Conservation (phyloP, 2,113 vertebrate genomes). For the Erythrolamprus reginae region DNA sequence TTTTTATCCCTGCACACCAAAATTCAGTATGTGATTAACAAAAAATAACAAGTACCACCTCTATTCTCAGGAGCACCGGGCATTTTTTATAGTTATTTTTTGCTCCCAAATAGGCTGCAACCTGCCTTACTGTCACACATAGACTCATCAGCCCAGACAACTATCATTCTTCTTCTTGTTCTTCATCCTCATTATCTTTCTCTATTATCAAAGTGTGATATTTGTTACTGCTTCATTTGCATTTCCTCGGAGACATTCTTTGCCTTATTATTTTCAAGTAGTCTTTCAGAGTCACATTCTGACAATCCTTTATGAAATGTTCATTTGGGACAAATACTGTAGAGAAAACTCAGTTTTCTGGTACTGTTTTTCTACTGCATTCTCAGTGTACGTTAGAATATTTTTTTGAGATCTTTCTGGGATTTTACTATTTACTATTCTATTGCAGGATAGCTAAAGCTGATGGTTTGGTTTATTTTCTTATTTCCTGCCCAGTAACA, state of each 20-base stretch:
- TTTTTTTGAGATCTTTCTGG: neutral
- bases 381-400: neutral
- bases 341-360: neutral
- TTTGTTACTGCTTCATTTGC: neutral
- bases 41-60: neutral
- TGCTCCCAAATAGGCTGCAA: neutral
- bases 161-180: neutral
- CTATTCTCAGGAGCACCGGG: neutral
- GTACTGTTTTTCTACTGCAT: neutral
- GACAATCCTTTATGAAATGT: neutral
- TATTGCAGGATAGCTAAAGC: neutral
- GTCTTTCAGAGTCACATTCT: neutral
- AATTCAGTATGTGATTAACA: neutral
- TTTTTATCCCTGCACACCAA: neutral
- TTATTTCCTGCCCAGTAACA: neutral
- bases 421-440: neutral
- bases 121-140: neutral
- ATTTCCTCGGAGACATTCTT: neutral
- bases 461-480: neutral
- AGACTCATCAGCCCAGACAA: neutral
- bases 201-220: neutral
- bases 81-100: neutral
- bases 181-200: neutral
- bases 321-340: neutral
- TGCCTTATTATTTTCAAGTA: neutral